phyloP scores from a whole-genome alignment of 2,113 vertebrate genomes.

The Crotalus helleri region DNA sequence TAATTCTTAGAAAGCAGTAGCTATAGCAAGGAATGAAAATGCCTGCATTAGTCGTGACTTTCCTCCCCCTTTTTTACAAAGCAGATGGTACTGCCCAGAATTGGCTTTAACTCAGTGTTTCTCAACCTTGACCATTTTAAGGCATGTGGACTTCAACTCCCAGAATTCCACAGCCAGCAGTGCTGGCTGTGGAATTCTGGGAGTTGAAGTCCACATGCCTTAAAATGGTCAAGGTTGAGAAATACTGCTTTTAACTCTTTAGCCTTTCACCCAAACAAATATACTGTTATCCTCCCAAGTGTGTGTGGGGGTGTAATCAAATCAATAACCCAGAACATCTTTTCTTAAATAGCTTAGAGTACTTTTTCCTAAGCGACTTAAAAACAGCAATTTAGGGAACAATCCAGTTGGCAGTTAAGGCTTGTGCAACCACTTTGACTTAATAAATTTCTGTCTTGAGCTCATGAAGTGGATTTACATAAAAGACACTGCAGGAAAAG shows the following conservation, averaged over 20 bases:
- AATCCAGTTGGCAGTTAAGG: neutral
- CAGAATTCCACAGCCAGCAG: too few relatives aligned
- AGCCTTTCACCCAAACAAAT: neutral
- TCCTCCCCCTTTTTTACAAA: neutral
- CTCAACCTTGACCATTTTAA: too few relatives aligned
- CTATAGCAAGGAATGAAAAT: neutral
- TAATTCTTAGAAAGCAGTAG: neutral
- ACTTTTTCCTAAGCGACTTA: neutral
- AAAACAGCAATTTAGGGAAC: neutral
- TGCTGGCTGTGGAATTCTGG: too few relatives aligned
- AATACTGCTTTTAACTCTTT: neutral
- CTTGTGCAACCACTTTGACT: neutral
- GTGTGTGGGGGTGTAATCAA: neutral
- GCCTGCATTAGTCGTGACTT: neutral
- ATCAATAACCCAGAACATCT: neutral
- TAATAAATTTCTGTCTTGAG: neutral
- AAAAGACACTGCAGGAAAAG: neutral
- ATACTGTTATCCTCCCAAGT: neutral
- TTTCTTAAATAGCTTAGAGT: neutral
- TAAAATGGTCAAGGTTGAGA: too few relatives aligned
- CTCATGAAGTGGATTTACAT: neutral
- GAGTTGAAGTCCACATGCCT: too few relatives aligned
- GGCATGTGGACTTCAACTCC: too few relatives aligned
- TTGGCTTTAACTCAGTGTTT: neutral
- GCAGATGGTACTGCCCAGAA: neutral